Evolutionary conservation across 2,113 vertebrate species (phyloP).

Genomic region (Saccopteryx leptura): DNA sequence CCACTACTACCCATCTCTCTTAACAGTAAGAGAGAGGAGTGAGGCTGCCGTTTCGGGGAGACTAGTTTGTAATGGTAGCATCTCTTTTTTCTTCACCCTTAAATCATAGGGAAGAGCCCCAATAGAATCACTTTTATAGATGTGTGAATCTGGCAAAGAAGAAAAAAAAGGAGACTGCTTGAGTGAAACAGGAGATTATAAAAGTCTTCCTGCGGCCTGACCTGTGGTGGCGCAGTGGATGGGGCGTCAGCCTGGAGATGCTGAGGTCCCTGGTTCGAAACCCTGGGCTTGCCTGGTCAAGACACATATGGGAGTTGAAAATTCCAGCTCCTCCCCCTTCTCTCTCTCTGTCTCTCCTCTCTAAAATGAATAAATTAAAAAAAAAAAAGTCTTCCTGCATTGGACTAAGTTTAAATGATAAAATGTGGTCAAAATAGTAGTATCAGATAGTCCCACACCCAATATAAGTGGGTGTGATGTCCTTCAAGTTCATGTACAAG

Average conservation of each 20-base stretch:
- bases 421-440: background rate
- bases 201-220: background rate
- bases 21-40: background rate
- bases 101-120: background rate
- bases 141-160: background rate
- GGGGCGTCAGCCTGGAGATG: too few species aligned
- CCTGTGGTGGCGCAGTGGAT: too few species aligned
- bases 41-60: background rate
- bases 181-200: background rate
- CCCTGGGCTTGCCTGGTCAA: too few species aligned
- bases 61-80: background rate
- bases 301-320: too few species aligned
- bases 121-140: background rate
- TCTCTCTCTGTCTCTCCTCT: too few species aligned
- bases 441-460: background rate
- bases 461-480: background rate
- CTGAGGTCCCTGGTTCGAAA: too few species aligned
- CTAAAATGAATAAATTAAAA: too few species aligned
- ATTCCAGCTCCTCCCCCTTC: too few species aligned
- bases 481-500: background rate
- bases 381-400: background rate
- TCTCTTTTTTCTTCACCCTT: background rate
- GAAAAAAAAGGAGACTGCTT: background rate
- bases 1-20: background rate
- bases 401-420: conserved; percentile 3